These are phyloP conservation scores for Eupeodes luniger DNA, from an alignment of 2,888 invertebrate species.

Conservation along the genomic window DNA sequence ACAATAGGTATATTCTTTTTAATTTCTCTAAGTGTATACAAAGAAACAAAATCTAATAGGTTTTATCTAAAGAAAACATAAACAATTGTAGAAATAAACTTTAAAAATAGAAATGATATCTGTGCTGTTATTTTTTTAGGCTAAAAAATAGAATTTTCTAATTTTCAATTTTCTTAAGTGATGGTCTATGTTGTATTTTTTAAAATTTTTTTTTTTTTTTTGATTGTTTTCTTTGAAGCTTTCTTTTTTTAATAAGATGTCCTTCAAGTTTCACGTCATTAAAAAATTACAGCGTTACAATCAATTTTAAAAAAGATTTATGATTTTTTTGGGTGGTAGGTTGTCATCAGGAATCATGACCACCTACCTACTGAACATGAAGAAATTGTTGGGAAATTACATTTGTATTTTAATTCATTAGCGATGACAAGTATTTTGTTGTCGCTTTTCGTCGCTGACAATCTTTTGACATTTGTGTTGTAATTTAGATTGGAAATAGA, in stretches of 20 bases:
- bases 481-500: background rate
- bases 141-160: background rate
- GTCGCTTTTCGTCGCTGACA: slow-evolving; percentile 9
- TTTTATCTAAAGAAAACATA: slow-evolving; percentile 15
- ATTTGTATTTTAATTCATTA: slow-evolving; percentile 7
- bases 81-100: background rate
- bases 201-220: background rate
- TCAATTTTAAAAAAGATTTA: slow-evolving; percentile 12
- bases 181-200: slow-evolving; percentile 4
- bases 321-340: background rate
- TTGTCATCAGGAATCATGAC: background rate
- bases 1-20: background rate
- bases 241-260: background rate
- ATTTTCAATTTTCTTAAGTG: slow-evolving; percentile 23
- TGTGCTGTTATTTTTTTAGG: background rate
- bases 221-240: slow-evolving; percentile 36
- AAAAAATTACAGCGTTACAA: background rate
- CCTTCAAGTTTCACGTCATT: slow-evolving; percentile 20
- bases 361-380: background rate
- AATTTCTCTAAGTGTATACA: background rate
- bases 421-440: slow-evolving; percentile 14
- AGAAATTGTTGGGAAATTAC: background rate
- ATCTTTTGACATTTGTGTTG: background rate
- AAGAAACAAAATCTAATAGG: background rate
- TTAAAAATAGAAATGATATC: slow-evolving; percentile 53